Evolutionary conservation across 2,113 vertebrate species (phyloP).

Genomic region (Phalacrocorax aristotelis): DNA sequence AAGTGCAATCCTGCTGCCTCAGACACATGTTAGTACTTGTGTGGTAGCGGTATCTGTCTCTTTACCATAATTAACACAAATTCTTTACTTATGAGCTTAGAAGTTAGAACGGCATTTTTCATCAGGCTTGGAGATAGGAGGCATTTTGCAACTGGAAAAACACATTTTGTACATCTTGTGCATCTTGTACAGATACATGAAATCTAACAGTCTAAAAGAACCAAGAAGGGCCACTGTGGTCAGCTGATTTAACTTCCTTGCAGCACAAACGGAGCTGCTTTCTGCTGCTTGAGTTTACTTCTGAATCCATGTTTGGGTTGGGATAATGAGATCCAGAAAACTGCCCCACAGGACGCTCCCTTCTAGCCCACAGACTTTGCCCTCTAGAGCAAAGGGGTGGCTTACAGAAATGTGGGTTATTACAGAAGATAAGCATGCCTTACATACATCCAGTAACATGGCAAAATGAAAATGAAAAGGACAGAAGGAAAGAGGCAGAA

Average conservation of each 20-base stretch:
- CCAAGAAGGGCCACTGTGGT: background rate
- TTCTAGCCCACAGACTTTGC: background rate
- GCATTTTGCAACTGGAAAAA: background rate
- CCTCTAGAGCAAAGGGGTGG: background rate
- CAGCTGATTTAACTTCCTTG: background rate
- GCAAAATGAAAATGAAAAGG: background rate
- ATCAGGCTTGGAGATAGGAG: background rate
- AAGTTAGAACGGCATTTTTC: background rate
- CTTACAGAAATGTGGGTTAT: background rate
- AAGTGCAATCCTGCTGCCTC: background rate
- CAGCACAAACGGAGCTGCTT: background rate
- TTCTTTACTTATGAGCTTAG: background rate
- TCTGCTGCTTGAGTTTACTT: background rate
- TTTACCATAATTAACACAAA: background rate
- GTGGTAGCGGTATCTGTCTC: background rate
- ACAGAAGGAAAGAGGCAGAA: background rate
- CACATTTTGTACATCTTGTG: background rate
- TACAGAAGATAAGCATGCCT: background rate
- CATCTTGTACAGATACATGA: background rate
- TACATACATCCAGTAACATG: background rate
- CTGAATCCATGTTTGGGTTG: background rate
- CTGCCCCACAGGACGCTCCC: accelerated
- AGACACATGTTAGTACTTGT: background rate
- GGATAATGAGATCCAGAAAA: background rate
- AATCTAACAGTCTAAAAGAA: background rate